Evolutionary conservation across 2,888 invertebrate genomes (phyloP).

Genomic region (Teleiodes luculella): DNA sequence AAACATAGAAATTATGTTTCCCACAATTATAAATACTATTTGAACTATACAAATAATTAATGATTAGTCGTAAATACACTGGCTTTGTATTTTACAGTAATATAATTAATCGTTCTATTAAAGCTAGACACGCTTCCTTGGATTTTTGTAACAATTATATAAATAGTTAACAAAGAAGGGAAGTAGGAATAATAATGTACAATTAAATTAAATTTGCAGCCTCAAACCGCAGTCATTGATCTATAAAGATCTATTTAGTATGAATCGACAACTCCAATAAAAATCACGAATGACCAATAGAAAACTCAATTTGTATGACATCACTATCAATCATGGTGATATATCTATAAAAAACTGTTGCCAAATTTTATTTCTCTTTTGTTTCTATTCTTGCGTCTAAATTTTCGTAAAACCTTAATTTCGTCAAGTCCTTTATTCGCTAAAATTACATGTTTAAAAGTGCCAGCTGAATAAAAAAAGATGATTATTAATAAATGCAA

Average conservation of each 20-base stretch:
- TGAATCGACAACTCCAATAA: not conserved
- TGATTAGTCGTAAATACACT: constrained; percentile 76
- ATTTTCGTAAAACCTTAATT: too few species aligned
- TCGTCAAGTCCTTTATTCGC: too few species aligned
- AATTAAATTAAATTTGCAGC: constrained; percentile 55
- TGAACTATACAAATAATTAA: constrained; percentile 77
- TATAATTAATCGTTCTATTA: constrained; percentile 72
- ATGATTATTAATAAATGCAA: too few species aligned
- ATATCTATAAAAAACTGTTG: too few species aligned
- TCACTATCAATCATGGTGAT: too few species aligned
- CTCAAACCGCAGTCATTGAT: constrained; percentile 37
- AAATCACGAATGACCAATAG: too few species aligned
- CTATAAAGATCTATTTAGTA: constrained; percentile 13
- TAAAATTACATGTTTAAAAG: too few species aligned
- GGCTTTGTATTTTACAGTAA: constrained; percentile 75
- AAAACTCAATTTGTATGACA: not conserved
- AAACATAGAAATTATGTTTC: constrained; percentile 67
- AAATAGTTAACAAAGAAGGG: constrained; percentile 77
- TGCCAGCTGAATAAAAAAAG: too few species aligned
- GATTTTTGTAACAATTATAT: constrained; percentile 71
- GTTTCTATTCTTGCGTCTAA: too few species aligned
- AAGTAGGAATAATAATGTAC: constrained; percentile 66
- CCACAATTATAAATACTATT: constrained; percentile 71
- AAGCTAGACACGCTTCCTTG: constrained; percentile 71
- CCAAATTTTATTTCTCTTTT: too few species aligned